Evolutionary conservation across 2,113 vertebrate genomes (phyloP).

Genomic region (Nycticryphes semicollaris): DNA sequence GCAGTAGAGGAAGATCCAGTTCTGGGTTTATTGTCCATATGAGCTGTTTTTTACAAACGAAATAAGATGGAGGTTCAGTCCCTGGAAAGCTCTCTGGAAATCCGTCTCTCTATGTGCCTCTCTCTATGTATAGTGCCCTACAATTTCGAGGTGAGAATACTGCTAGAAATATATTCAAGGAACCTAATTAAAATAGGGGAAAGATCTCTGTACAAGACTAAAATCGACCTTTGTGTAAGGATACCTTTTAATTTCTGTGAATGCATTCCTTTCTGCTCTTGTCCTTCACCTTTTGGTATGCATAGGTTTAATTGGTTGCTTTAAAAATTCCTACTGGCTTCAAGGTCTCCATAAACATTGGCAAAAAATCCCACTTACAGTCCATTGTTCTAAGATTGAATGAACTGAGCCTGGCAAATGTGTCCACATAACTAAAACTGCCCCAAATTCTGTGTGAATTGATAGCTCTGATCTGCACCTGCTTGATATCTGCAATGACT

Average conservation of each 20-base stretch:
- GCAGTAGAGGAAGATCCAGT: not conserved
- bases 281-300: not conserved
- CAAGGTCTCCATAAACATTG: accelerated
- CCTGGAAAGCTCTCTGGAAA: not conserved
- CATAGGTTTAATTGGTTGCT: not conserved
- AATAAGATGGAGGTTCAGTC: not conserved
- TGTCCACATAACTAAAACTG: not conserved
- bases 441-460: not conserved
- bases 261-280: not conserved
- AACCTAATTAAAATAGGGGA: not conserved
- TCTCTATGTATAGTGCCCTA: not conserved
- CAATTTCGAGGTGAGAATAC: not conserved
- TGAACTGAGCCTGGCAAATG: not conserved
- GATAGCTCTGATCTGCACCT: not conserved
- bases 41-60: not conserved
- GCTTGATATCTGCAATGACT: not conserved
- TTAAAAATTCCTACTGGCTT: not conserved
- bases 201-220: not conserved
- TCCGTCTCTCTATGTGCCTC: accelerated
- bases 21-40: accelerated
- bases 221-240: not conserved
- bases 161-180: not conserved
- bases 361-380: not conserved
- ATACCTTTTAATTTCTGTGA: not conserved
- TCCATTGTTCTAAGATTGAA: not conserved